Evolutionary conservation across 92 coral and sea anemone species (phyloP), one percentile per base, ranked within the genome.

Genomic region (Micromussa lordhowensis): DNA sequence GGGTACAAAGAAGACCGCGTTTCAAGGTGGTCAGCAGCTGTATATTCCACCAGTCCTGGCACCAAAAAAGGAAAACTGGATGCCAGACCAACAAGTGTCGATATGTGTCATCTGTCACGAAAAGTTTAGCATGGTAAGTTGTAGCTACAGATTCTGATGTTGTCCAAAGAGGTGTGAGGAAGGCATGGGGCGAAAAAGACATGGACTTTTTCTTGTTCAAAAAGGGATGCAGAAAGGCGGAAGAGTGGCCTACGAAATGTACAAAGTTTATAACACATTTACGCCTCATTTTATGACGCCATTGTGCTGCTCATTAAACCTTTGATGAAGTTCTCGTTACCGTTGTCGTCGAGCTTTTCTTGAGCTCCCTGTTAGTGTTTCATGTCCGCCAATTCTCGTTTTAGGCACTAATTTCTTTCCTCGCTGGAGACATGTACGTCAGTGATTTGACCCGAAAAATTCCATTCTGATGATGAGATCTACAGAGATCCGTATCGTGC

Each of bases 21-120:
- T 40, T 17, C 66, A 35, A 18, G 88, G 83, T 75, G 95, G 81
- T 76, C 94, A 88, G 91, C 89, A 82, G 90, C 70, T 82, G 57
- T 95, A 85, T 57, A 58, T 94, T 48, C 98, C 96, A 0, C 98
- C 98, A 15, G 85, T 83, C n/a, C 88, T 92, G 86, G 92, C 98
- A 48, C 99, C 99, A 6, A 85, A 93, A 22, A 95, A 77, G 79
- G 96, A 91, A 34, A 89, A 93, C 81, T 98, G 99, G 99, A 91
- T 94, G 87, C 98, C 98, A 59, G 99, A 98, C 84, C 93, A 92
- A 19, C 95, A 98, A 68, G 98, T 91, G 36, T 81, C 94, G 51
- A 86, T 90, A 3, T 98, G 99, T 76, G 94, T 96, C 80, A 95
- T 98, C 82, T 98, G 99, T 61, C 85, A 90, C 19, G 99, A 96